These are phyloP conservation scores for Drosophila ercepeae DNA, from an alignment of 1,140 invertebrate genomes.

Conservation along the genomic window DNA sequence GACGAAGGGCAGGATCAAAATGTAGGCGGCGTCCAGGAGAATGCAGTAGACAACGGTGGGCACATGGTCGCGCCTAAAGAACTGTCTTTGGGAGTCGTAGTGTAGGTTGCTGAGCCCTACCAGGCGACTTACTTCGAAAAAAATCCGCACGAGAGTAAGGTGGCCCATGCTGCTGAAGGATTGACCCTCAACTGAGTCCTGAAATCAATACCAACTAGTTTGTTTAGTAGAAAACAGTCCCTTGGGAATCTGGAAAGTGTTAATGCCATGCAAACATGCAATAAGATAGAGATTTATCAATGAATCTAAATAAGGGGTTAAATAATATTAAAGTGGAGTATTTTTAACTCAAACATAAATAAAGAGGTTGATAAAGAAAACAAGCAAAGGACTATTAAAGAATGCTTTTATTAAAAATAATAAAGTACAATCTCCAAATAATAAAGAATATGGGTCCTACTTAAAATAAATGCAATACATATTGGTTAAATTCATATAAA, in stretches of 20 bases:
- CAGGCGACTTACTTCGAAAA: slow-evolving; percentile 29
- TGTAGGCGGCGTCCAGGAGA: slow-evolving; percentile 36
- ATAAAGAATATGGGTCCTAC: neutral
- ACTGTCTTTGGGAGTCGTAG: slow-evolving; percentile 14
- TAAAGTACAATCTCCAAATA: neutral
- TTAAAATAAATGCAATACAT: neutral
- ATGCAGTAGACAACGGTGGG: slow-evolving; percentile 40
- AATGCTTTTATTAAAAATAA: neutral
- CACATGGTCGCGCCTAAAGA: slow-evolving; percentile 8
- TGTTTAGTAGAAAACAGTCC: neutral
- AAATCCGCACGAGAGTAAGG: slow-evolving; percentile 15
- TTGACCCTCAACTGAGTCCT: slow-evolving; percentile 1
- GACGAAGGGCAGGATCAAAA: slow-evolving; percentile 36
- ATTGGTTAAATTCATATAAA: neutral
- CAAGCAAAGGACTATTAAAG: neutral
- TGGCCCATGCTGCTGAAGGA: slow-evolving; percentile 11
- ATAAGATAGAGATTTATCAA: neutral
- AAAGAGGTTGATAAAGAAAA: too few relatives aligned
- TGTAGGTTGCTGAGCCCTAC: slow-evolving; percentile 48
- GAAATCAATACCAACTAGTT: neutral
- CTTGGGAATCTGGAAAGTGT: neutral
- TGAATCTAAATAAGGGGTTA: neutral
- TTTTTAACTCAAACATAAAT: neutral
- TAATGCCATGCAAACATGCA: slow-evolving; percentile 25
- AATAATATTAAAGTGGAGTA: too few relatives aligned